Evolutionary conservation across 2,888 invertebrate genomes (phyloP), one percentile per base, ranked within the genome.

Genomic region (Macrosoma leucophasiata): DNA sequence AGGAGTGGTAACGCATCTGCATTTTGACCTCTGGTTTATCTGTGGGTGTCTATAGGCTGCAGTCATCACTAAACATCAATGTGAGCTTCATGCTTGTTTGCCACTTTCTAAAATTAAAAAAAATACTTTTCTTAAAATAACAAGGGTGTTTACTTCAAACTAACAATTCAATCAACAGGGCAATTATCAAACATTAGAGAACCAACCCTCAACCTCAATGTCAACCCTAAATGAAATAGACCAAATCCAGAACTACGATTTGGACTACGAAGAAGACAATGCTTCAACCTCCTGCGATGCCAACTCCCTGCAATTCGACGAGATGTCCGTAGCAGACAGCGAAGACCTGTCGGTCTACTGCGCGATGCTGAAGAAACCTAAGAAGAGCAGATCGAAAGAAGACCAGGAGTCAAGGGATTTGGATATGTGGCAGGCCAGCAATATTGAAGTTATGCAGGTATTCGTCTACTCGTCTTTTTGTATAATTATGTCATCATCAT

Each of bases 391-490:
- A 29, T 52, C 42, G 0, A 70, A 61, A 33, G n/a, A n/a, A n/a
- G 68, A 69, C 14, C 62, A 67, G 28, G 65, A 63, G 21, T 10
- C 75, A 31, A 58, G 71, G 5, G 82, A 84, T 13, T 45, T 62
- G n/a, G 70, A 65, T 23, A 84, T 84, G 82, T 84, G 82, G 82
- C 59, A 61, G 20, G 77, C 81, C 0, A 77, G 68, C 32, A 71
- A 82, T 28, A 50, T 74, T 2, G 72, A 77, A 19, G 82, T 84
- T 13, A 74, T 81, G 70, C 62, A 75, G 70, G 81, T 76, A 21
- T 37, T 19, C 6, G 17, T 8, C 8, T 18, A 18, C 8, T 18
- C 18, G 18, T 18, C 8, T 18, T 6, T 4, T 18, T 8, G 18
- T 6, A 18, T 18, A 6, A 6, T 18, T 18, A 18, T 8, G 18